Evolutionary conservation across 2,797 vertebrate genomes (phyloP), one percentile per base, ranked within the genome.

Genomic region (Falco rusticolus): DNA sequence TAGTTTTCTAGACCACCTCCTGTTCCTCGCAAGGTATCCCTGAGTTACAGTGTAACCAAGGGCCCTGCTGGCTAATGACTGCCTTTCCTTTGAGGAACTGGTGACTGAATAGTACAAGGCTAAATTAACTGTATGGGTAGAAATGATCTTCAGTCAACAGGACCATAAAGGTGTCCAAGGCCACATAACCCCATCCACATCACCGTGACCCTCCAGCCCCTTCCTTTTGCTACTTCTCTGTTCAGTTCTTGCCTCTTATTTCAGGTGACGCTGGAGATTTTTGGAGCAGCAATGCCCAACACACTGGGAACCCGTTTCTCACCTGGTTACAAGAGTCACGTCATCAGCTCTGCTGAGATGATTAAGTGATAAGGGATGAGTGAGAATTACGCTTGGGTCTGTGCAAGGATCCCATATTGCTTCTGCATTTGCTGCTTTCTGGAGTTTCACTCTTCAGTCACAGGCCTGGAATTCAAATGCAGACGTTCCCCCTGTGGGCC

Each of bases 381-480:
- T 24, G 77, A 82, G 68, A 82, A 74, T 68, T 91, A 70, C 78
- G 33, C 78, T 81, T 85, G 81, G 26, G 53, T 64, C 56, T 83
- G 68, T 5, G 1, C 43, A 47, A 50, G 82, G 54, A 86, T 92
- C 71, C 45, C 33, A 8, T 19, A 60, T 57, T 57, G 54, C 51
- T 72, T 70, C 79, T 84, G 51, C 20, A 17, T 80, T 47, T 84
- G n/a, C 43, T 45, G 54, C 22, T 82, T 90, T 84, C 82, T 2
- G 17, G 79, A 85, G 28, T 57, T 87, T 50, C 37, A 7, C 41
- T 66, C 69, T 66, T 93, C 80, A 82, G 85, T 70, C 33, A n/a
- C 34, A 80, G 86, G 51, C 70, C 74, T 89, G 83, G 76, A 84
- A 91, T 93, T 81, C 80, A 84, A 90, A 91, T 0, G 77, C 63